Conservation (phyloP, 2,797 vertebrate genomes). For the Valencia hispanica region DNA sequence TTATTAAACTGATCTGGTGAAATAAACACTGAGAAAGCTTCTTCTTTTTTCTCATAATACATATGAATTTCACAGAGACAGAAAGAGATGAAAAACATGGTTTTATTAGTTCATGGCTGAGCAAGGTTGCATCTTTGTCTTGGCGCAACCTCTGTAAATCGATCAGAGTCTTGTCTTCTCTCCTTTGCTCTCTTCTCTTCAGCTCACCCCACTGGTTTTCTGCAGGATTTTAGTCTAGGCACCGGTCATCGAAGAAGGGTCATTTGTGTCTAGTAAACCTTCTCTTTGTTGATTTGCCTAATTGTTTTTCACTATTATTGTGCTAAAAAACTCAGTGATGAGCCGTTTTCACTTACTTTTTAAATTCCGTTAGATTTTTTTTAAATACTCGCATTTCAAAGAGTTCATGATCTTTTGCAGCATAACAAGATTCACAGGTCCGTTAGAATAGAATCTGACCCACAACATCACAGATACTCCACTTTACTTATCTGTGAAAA, state of each 20-base stretch:
- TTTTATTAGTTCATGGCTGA: background rate
- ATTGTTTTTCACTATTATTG: too few relatives aligned
- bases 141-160: background rate
- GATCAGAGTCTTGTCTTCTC: background rate
- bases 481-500: background rate
- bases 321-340: too few relatives aligned
- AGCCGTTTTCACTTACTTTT: too few relatives aligned
- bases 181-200: background rate
- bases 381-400: background rate
- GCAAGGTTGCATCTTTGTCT: background rate
- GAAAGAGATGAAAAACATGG: background rate
- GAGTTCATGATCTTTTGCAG: background rate
- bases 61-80: background rate
- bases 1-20: background rate
- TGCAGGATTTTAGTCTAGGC: background rate
- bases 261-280: background rate
- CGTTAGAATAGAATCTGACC: background rate
- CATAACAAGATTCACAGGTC: background rate
- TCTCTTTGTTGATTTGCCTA: background rate
- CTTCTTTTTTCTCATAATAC: background rate
- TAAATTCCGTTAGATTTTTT: too few relatives aligned
- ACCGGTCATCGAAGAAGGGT: background rate
- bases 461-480: background rate
- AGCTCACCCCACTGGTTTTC: background rate
- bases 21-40: background rate